Evolutionary conservation across 2,113 vertebrate species (phyloP), one percentile per base, ranked within the genome.

Genomic region (Sorex fumeus): DNA sequence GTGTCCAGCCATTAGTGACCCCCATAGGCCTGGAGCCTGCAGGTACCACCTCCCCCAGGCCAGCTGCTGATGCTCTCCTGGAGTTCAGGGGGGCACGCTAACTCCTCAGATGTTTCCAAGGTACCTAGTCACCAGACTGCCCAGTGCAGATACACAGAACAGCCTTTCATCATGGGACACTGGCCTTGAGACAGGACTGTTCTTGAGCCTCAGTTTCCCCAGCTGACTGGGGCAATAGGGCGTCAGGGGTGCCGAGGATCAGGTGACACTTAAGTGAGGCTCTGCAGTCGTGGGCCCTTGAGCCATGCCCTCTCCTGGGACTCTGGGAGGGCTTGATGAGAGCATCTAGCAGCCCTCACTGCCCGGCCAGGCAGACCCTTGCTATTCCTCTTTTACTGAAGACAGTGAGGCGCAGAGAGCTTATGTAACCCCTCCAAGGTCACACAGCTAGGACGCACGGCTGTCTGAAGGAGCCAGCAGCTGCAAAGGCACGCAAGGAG

Each of bases 101-200:
- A 34, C 43, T 53, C 84, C 64, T 60, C 30, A 36, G 47, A 76
- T 36, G 66, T 2, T 30, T 25, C 1, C 2, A 78, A 74, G 16
- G 79, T 32, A 62, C 28, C 0, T 0, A 45, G 30, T 25, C 13
- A 6, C 19, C 1, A 0, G 3, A 1, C 57, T 1, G 40, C 36
- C 27, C 13, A 5, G 1, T n/a, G 45, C 11, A 34, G 30, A 34
- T 28, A 45, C 40, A 6, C 19, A 45, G 84, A 13, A 77, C 30
- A 62, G 15, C 3, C 53, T 66, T 21, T n/a, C 75, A 1, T 16
- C 1, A 1, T n/a, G 77, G 72, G 72, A 92, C 10, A 32, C 5
- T 3, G 27, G 21, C n/a, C 43, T 64, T 1, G 1, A n/a, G 47
- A 28, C 0, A 27, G 66, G 4, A 43, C 45, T 74, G 45, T 6